These are phyloP conservation scores for Gracilinanus agilis DNA, from an alignment of 2,113 vertebrate genomes.

Conservation along the genomic window DNA sequence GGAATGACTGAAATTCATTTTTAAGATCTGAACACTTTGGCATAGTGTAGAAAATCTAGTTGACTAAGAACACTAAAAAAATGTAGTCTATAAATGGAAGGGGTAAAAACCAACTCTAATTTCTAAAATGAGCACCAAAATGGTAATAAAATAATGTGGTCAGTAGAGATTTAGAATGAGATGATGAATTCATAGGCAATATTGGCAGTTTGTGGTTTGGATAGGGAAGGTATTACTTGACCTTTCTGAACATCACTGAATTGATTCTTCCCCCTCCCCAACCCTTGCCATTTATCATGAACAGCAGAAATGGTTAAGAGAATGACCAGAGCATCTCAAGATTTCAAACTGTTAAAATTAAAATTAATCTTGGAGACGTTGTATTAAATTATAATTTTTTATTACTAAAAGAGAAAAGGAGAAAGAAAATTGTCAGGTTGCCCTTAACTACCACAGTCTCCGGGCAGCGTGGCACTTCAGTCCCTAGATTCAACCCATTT, in stretches of 20 bases:
- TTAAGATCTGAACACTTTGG: background rate
- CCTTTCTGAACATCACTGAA: background rate
- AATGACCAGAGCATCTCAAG: background rate
- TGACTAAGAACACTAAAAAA: background rate
- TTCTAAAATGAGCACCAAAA: background rate
- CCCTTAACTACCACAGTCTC: no score
- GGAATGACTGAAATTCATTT: background rate
- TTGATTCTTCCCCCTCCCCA: background rate
- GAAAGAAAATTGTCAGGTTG: no score
- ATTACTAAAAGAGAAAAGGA: no score
- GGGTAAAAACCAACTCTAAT: background rate
- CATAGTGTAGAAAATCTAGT: background rate
- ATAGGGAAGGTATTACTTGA: background rate
- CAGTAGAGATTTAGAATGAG: background rate
- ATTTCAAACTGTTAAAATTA: background rate
- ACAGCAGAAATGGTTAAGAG: background rate
- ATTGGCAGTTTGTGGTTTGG: no score
- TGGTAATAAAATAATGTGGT: background rate
- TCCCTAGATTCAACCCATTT: no score
- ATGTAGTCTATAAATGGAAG: background rate
- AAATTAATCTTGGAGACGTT: no score
- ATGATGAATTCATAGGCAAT: accelerated
- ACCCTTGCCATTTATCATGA: background rate
- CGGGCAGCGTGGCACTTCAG: no score
- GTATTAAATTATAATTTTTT: no score